Conservation (phyloP, 35 echinoderm and acorn worm species). For the Apostichopus parvimensis region DNA sequence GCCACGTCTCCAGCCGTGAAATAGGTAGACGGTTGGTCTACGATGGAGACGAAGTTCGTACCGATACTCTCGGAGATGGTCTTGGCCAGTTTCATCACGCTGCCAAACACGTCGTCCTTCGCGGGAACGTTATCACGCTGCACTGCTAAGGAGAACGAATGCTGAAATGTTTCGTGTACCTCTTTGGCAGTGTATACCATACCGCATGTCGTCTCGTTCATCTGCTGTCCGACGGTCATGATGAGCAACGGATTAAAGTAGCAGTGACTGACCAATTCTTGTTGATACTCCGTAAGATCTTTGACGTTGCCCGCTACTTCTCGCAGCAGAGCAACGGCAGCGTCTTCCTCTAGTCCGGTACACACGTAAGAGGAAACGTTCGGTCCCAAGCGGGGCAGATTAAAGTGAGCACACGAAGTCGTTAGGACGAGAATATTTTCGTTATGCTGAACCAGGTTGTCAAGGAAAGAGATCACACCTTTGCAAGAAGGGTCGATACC, state of each 20-base stretch:
- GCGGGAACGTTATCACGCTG: slow-evolving; percentile 6
- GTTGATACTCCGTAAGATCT: neutral
- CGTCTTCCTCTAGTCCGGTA: neutral
- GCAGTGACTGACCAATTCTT: slow-evolving; percentile 12
- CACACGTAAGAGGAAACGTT: slow-evolving; percentile 10
- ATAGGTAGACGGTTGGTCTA: neutral
- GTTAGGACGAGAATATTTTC: slow-evolving; percentile 16
- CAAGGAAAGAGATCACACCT: neutral
- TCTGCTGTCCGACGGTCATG: slow-evolving; percentile 1
- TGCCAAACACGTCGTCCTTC: slow-evolving; percentile 10
- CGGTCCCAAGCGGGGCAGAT: neutral
- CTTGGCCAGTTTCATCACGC: neutral
- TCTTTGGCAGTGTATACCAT: neutral
- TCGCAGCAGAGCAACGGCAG: neutral
- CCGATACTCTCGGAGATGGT: neutral
- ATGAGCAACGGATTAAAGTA: slow-evolving; percentile 31
- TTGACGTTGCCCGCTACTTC: neutral
- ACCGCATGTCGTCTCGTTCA: neutral
- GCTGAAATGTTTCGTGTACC: slow-evolving; percentile 7
- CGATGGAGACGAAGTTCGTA: neutral
- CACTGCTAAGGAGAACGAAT: slow-evolving; percentile 13
- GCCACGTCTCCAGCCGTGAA: neutral
- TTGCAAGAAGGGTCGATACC: neutral
- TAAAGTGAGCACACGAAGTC: neutral
- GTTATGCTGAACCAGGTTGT: neutral